Evolutionary conservation across 2,113 vertebrate species (phyloP).

Genomic region (Oryzias celebensis): DNA sequence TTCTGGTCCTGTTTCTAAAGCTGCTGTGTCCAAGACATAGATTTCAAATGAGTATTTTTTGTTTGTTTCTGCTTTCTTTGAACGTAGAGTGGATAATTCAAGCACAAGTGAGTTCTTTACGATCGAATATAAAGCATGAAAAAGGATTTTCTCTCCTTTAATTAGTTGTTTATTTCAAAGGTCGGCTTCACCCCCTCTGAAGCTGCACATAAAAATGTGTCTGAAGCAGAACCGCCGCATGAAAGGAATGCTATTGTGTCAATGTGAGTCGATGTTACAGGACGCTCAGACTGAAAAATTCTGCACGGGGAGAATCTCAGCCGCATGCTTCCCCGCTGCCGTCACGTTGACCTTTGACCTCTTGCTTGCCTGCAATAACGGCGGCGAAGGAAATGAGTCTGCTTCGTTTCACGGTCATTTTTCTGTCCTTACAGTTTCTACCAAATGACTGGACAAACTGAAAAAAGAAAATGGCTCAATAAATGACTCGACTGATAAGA

Average conservation of each 20-base stretch:
- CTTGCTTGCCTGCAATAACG: constrained; percentile 3
- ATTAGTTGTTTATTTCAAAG: neutral
- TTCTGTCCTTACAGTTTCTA: neutral
- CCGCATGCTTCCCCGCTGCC: too few relatives aligned
- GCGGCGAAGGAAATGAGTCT: constrained; percentile 28
- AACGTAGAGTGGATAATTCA: too few relatives aligned
- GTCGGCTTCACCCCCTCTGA: neutral
- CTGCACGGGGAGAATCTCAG: too few relatives aligned
- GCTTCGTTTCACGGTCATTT: constrained; percentile 10
- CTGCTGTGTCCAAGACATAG: neutral
- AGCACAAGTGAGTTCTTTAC: too few relatives aligned
- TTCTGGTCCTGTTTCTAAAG: neutral
- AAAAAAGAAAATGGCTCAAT: neutral
- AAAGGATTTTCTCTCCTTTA: too few relatives aligned
- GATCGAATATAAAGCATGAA: too few relatives aligned
- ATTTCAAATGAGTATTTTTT: too few relatives aligned
- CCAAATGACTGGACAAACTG: neutral
- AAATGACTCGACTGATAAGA: too few relatives aligned
- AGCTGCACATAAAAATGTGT: neutral
- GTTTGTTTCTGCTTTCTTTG: too few relatives aligned
- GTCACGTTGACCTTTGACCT: constrained; percentile 38
- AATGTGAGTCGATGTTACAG: neutral
- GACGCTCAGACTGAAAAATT: too few relatives aligned
- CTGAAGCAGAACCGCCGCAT: neutral
- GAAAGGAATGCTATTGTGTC: too few relatives aligned